These are phyloP conservation scores for Trachythela sp. DNA, from an alignment of 64 coral and sea anemone genomes.

Conservation along the genomic window DNA sequence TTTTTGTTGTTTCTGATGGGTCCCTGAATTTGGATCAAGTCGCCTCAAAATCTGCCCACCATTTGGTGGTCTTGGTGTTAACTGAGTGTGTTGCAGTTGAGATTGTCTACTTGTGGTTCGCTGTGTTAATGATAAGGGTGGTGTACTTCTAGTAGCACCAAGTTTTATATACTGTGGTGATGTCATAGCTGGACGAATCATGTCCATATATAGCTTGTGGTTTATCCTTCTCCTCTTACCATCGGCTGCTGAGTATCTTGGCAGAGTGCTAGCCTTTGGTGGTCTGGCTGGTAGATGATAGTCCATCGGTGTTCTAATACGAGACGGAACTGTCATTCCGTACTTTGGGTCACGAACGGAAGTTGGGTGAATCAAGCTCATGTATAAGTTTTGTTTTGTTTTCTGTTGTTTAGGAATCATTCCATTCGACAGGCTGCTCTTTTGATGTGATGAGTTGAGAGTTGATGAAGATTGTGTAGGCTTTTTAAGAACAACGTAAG, in stretches of 20 bases:
- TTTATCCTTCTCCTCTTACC: not conserved
- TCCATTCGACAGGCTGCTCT: not conserved
- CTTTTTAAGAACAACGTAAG: not conserved
- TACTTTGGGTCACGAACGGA: not conserved
- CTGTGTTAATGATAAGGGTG: not conserved
- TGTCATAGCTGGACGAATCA: not conserved
- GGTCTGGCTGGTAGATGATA: not conserved
- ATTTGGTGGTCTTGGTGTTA: not conserved
- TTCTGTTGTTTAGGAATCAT: not conserved
- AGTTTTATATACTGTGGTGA: constrained; percentile 10
- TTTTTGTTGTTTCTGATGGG: not conserved
- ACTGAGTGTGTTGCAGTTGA: not conserved
- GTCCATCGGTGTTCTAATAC: not conserved
- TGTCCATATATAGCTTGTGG: not conserved
- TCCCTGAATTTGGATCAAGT: not conserved
- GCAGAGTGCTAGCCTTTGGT: not conserved
- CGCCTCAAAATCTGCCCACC: not conserved
- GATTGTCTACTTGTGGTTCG: constrained; percentile 4
- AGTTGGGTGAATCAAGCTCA: not conserved
- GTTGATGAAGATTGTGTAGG: not conserved
- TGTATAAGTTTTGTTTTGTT: constrained; percentile 19
- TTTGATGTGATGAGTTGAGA: not conserved
- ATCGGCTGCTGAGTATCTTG: not conserved
- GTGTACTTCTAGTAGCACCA: not conserved
- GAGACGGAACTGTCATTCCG: not conserved